Conservation (phyloP, 2,888 invertebrate genomes). For the Ophioninae sp. region DNA sequence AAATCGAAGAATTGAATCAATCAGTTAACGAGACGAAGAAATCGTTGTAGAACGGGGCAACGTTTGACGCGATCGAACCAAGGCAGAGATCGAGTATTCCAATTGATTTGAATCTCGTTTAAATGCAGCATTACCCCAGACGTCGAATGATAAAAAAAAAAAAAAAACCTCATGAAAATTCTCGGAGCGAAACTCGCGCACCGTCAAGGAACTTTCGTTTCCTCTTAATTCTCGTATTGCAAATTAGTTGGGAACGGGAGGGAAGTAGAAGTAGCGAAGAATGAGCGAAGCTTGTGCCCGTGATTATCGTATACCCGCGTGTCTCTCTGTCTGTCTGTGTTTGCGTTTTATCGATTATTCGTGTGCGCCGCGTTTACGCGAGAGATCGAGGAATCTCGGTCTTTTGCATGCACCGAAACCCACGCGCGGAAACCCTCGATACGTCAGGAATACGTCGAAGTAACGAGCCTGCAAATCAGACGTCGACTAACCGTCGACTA, state of each 20-base stretch:
- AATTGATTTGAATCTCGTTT: conserved; percentile 2
- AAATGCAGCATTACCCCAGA: conserved; percentile 17
- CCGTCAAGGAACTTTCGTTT: conserved; percentile 33
- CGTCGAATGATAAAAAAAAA: background rate
- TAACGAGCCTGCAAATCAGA: conserved; percentile 34
- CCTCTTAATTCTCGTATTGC: conserved; percentile 37
- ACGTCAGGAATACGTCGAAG: conserved; percentile 39
- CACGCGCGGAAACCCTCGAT: background rate
- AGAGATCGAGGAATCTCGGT: conserved; percentile 39
- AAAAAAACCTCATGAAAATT: background rate
- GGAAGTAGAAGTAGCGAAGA: conserved; percentile 10
- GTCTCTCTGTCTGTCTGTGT: background rate
- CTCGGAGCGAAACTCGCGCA: conserved; percentile 3
- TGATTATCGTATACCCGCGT: conserved; percentile 6
- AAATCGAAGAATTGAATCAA: background rate
- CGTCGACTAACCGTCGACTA: conserved; percentile 51
- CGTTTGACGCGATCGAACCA: background rate
- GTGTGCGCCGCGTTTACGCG: background rate
- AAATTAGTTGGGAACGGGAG: conserved; percentile 23
- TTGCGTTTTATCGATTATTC: background rate
- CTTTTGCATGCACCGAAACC: conserved; percentile 17
- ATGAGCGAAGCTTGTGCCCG: conserved; percentile 12
- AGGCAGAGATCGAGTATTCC: background rate
- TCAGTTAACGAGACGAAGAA: background rate
- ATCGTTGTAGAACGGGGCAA: background rate